Percentiles rank a stretch among this genome's conserved stretches.
Evolutionary conservation across 2,113 vertebrate species (phyloP).

Genomic region (Herpetotheres cachinnans): DNA sequence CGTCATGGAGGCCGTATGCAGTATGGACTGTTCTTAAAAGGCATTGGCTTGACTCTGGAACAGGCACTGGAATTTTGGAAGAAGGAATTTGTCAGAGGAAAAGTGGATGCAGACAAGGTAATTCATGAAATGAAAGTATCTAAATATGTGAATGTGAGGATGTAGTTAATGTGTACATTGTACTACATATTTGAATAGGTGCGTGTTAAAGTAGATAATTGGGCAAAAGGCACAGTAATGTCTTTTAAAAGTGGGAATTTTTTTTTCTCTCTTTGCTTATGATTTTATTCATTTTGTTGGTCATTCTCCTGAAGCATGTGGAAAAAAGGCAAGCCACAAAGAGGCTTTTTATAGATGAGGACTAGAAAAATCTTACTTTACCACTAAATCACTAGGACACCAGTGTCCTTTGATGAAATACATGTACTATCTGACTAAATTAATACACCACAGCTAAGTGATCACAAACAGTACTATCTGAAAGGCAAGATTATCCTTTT

Average conservation of each 20-base stretch:
- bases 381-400: background rate
- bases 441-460: background rate
- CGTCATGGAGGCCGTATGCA: conserved; percentile 96
- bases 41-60: conserved; percentile 91
- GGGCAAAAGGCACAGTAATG: background rate
- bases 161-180: background rate
- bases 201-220: background rate
- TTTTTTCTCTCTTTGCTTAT: background rate
- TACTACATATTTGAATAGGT: background rate
- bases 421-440: background rate
- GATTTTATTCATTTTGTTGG: background rate
- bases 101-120: conserved; percentile 97
- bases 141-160: background rate
- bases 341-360: background rate
- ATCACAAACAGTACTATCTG: background rate
- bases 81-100: conserved; percentile 89
- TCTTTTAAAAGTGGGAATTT: background rate
- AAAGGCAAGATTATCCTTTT: background rate
- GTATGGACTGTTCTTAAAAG: conserved; percentile 95
- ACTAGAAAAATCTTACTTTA: background rate
- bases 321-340: background rate
- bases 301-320: background rate
- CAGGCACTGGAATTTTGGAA: conserved; percentile 97
- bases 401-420: background rate
- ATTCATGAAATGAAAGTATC: background rate